A percentile compares a stretch with the other conserved stretches of the same genome.
These are phyloP conservation scores for Sebastes minor DNA, from an alignment of 2,797 vertebrate species.

Conservation along the genomic window DNA sequence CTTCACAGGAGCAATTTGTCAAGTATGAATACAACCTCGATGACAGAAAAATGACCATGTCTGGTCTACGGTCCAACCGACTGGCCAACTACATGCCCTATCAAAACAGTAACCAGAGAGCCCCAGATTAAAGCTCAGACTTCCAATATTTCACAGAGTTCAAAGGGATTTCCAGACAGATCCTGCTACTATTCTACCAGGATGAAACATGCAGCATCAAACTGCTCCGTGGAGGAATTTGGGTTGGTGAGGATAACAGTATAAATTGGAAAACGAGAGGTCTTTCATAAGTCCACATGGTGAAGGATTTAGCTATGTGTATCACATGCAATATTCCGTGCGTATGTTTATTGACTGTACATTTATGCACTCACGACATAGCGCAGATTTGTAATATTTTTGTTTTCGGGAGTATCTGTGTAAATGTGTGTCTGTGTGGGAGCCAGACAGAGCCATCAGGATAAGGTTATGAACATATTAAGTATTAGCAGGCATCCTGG, in stretches of 20 bases:
- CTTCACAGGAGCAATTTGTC: conserved; percentile 37
- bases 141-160: conserved; percentile 61
- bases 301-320: conserved; percentile 13
- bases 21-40: conserved; percentile 40
- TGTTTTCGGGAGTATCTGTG: conserved; percentile 6
- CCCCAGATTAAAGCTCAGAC: conserved; percentile 51
- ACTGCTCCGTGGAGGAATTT: conserved; percentile 43
- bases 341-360: neutral
- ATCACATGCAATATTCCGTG: neutral
- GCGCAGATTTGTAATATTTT: neutral
- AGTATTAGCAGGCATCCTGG: conserved; percentile 52
- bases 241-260: conserved; percentile 36
- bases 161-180: conserved; percentile 56
- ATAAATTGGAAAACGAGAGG: conserved; percentile 31
- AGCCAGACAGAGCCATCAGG: conserved; percentile 17
- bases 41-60: conserved; percentile 56
- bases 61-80: conserved; percentile 27
- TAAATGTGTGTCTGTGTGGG: conserved; percentile 11
- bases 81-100: conserved; percentile 49
- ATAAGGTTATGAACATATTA: conserved; percentile 50
- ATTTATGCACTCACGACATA: neutral
- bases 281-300: conserved; percentile 27
- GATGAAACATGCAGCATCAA: conserved; percentile 48
- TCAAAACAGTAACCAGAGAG: conserved; percentile 62
- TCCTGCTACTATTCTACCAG: conserved; percentile 34